Base-by-base conservation (phyloP, 2,888 invertebrate species). In the Drosophila neutralis region DNA sequence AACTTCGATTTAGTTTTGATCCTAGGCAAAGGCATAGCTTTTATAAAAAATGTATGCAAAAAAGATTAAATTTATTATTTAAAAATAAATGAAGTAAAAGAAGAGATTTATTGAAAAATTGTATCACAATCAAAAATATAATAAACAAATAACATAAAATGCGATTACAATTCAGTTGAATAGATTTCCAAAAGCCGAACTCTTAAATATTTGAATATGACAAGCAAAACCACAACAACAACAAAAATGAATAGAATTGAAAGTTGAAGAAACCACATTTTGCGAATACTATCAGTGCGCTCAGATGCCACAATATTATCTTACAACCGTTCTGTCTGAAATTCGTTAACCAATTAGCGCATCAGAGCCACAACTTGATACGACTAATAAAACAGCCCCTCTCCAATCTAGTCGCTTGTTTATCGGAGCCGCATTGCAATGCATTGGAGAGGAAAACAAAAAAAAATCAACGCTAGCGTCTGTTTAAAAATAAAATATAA, bases 401-500 rank as follows among this genome's bases (percentile, higher is more conserved):
- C 42, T 42, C 2, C 42, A 42, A 42, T 11, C 42, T 63, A 31
- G 40, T 29, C 54, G 59, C 57, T 18, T 15, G 13, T 36, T 73
- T 59, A 76, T 56, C 59, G 42, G 42, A 61, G 45, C 62, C 40
- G 54, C 61, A 56, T 49, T 49, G 58, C 54, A 36, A 54, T 65
- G 61, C 54, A 72, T 45, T 42, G 3, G 40, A 67, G 58, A 29
- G 73, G 29, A 11, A 13, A 11, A 11, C 2, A 11, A 11, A 42
- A 4, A 40, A 45, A 71, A 73, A 76, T 69, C 66, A 74, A 66
- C 66, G 74, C 64, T 29, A 48, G 15, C 54, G 53, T 60, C 56
- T 70, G 79, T 54, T 75, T 70, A 33, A 69, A 76, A 70, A 73
- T 67, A 80, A 61, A 82, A 73, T 75, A 74, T 59, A 78, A 75